These are phyloP conservation scores for Mylabris sibirica DNA, from an alignment of 2,888 invertebrate species.

Conservation along the genomic window DNA sequence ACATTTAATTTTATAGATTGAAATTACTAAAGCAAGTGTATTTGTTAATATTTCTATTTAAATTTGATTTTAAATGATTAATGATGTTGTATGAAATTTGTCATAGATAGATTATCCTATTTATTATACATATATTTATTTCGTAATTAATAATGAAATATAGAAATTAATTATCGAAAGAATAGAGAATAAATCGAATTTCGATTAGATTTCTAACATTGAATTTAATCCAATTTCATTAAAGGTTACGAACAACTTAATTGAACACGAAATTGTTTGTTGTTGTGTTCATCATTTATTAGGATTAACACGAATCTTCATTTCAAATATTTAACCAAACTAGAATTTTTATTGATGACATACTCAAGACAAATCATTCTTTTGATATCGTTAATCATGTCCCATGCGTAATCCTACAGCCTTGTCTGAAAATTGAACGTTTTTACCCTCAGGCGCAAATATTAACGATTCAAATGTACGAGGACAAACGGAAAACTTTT, in stretches of 20 bases:
- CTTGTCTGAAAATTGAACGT: slow-evolving; percentile 26
- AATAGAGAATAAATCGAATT: neutral
- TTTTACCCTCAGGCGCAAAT: slow-evolving; percentile 26
- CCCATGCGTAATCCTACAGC: slow-evolving; percentile 25
- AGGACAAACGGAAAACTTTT: slow-evolving; percentile 18
- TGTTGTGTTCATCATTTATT: neutral
- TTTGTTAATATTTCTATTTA: slow-evolving; percentile 17
- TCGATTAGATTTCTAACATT: slow-evolving; percentile 1
- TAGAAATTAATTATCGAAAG: neutral
- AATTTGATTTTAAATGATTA: slow-evolving; percentile 11
- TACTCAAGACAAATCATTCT: neutral
- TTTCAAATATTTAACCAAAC: neutral
- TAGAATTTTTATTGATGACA: neutral
- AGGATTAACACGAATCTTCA: neutral
- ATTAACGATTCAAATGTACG: slow-evolving; percentile 18
- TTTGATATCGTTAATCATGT: slow-evolving; percentile 27
- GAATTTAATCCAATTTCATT: slow-evolving; percentile 5
- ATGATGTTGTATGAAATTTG: slow-evolving; percentile 14
- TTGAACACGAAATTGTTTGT: neutral
- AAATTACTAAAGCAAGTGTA: slow-evolving; percentile 17
- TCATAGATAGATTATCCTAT: slow-evolving; percentile 6
- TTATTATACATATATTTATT: neutral
- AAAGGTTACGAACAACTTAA: neutral
- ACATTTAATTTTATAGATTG: slow-evolving; percentile 13
- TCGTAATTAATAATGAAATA: neutral